Evolutionary conservation across 2,888 invertebrate species (phyloP), one percentile per base, ranked within the genome.

Genomic region (Cotesia congregata): DNA sequence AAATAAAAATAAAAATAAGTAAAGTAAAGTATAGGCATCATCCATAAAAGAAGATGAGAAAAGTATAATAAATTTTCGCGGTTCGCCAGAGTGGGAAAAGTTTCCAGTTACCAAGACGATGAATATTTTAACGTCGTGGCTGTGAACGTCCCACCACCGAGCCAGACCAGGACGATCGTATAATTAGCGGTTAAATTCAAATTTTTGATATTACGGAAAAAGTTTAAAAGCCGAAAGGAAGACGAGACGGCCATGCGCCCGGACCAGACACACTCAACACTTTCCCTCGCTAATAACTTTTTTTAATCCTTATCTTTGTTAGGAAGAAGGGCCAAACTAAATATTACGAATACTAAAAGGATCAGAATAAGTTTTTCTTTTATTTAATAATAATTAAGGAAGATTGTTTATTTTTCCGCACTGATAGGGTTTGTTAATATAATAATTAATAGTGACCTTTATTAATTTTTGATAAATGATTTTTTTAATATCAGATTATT

Each of bases 141-240:
- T 82, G 79, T 80, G 79, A 65, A 65, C 80, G 78, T 77, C 69
- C 78, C 74, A 77, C 69, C 76, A 62, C 75, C 78, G 70, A 59
- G 67, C 75, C 77, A 79, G 75, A 67, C 67, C 73, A 72, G 74
- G 77, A 69, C 77, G 81, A 77, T 81, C 79, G 81, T 81, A 81
- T 81, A 81, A 81, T 81, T 80, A 85, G 87, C 86, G 87, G 87
- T 88, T 86, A 86, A 87, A 88, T 88, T 86, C 85, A 86, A 88
- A 88, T 88, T 88, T 85, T 81, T 83, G 83, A 85, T 86, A 84
- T 86, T 85, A 83, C 83, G 84, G 84, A 85, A 86, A 87, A 85
- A 81, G 80, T 81, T 81, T 77, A 79, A 79, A 80, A 81, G 80
- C 74, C 74, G 70, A 70, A 78, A 80, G 78, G 78, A 80, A 79